Evolutionary conservation across 2,797 vertebrate species (phyloP).

Genomic region (Erethizon dorsatum): DNA sequence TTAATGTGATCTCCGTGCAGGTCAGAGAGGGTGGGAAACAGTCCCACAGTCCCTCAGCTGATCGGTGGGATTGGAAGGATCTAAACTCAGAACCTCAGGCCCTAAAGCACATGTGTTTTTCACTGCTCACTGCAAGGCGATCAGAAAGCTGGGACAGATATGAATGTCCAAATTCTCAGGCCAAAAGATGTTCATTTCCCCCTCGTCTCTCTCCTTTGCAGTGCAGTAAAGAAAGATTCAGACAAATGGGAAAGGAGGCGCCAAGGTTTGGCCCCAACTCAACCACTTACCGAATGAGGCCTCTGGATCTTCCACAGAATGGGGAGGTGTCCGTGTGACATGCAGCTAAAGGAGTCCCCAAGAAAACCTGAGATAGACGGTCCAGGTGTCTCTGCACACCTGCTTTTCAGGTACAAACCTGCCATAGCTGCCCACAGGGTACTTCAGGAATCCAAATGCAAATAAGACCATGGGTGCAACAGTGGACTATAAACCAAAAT

Average conservation of each 20-base stretch:
- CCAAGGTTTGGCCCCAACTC: background rate
- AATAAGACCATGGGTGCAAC: background rate
- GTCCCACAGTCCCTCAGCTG: background rate
- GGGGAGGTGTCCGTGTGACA: accelerated
- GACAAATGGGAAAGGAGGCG: background rate
- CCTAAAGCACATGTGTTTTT: background rate
- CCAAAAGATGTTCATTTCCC: background rate
- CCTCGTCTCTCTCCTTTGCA: background rate
- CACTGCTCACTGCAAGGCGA: background rate
- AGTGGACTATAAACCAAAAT: background rate
- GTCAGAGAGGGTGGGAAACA: background rate
- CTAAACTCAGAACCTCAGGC: background rate
- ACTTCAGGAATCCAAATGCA: constrained; percentile 23
- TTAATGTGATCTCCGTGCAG: background rate
- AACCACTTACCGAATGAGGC: background rate
- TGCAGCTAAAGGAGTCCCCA: background rate
- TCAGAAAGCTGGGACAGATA: background rate
- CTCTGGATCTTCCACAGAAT: background rate
- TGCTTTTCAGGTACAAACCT: background rate
- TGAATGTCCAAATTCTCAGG: background rate
- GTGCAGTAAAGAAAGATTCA: background rate
- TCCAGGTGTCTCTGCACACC: background rate
- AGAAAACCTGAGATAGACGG: background rate
- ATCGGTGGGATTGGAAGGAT: background rate
- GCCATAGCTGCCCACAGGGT: background rate